Conservation (phyloP, 2,888 invertebrate species). For the Lepidonotus clava region DNA sequence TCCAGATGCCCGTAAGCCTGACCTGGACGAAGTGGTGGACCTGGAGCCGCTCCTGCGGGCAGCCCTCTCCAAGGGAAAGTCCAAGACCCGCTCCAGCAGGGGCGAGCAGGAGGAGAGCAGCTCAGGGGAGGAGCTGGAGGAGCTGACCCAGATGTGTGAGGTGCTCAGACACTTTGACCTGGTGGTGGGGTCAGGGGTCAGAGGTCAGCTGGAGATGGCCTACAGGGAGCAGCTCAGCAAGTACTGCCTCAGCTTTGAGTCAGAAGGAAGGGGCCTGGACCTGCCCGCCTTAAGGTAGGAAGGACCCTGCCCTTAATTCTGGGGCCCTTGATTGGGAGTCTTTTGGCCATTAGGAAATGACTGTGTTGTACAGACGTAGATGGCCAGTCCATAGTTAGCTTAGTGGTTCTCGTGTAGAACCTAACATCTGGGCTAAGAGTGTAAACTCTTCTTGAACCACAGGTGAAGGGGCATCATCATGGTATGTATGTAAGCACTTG, state of each 20-base stretch:
- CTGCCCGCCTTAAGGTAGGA: too few relatives aligned
- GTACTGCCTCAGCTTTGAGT: conserved; percentile 73
- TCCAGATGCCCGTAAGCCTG: neutral
- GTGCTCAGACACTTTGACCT: neutral
- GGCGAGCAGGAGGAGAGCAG: neutral
- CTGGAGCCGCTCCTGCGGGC: neutral
- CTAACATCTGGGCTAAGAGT: too few relatives aligned
- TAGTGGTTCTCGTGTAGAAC: too few relatives aligned
- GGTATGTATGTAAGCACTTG: too few relatives aligned
- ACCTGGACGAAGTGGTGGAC: neutral
- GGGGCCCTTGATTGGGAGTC: conserved; percentile 34
- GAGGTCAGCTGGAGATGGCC: conserved; percentile 53
- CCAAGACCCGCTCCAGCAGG: conserved; percentile 1
- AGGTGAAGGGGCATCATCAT: too few relatives aligned
- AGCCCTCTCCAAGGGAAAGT: neutral
- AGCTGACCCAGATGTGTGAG: conserved; percentile 31
- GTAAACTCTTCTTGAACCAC: too few relatives aligned
- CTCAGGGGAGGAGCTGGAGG: neutral
- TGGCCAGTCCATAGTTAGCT: too few relatives aligned
- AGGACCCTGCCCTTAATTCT: too few relatives aligned
- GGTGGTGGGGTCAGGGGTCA: neutral
- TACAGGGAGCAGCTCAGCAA: conserved; percentile 60
- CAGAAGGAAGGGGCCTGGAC: conserved; percentile 62
- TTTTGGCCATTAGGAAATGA: too few relatives aligned
- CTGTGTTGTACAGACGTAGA: too few relatives aligned